phyloP scores from a whole-genome alignment of 2,113 vertebrate genomes.

The Nesoenas mayeri region DNA sequence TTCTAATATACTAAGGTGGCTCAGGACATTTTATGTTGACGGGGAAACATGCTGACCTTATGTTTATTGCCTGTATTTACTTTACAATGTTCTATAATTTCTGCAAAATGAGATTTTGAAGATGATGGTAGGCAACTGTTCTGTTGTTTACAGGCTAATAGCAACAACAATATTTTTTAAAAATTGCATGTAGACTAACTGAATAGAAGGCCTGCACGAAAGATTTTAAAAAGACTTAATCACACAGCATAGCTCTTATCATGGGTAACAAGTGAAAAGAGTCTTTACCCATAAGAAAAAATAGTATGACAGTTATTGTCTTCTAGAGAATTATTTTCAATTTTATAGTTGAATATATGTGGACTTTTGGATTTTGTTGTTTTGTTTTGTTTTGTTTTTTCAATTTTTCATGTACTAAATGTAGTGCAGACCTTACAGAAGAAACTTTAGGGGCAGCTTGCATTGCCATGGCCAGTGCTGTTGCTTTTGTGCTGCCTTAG shows the following conservation, averaged over 20 bases:
- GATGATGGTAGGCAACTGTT: neutral
- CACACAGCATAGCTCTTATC: neutral
- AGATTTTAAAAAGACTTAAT: neutral
- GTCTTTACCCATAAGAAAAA: neutral
- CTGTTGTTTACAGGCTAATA: neutral
- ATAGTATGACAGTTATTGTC: neutral
- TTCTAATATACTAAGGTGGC: neutral
- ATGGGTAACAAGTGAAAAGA: neutral
- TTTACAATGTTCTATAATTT: neutral
- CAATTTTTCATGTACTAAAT: neutral
- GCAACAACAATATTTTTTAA: neutral
- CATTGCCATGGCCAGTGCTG: neutral
- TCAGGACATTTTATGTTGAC: neutral
- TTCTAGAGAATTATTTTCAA: neutral
- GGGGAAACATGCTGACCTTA: neutral
- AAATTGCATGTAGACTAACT: neutral
- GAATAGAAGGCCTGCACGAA: neutral
- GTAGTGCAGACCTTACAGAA: neutral
- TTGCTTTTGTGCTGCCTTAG: neutral
- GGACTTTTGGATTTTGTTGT: neutral
- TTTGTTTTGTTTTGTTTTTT: neutral
- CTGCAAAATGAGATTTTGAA: neutral
- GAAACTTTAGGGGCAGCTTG: neutral
- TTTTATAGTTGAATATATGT: neutral
- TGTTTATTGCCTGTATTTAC: neutral